These are phyloP conservation scores for Ceratitis capitata DNA, from an alignment of 1,140 invertebrate species.

Conservation along the genomic window DNA sequence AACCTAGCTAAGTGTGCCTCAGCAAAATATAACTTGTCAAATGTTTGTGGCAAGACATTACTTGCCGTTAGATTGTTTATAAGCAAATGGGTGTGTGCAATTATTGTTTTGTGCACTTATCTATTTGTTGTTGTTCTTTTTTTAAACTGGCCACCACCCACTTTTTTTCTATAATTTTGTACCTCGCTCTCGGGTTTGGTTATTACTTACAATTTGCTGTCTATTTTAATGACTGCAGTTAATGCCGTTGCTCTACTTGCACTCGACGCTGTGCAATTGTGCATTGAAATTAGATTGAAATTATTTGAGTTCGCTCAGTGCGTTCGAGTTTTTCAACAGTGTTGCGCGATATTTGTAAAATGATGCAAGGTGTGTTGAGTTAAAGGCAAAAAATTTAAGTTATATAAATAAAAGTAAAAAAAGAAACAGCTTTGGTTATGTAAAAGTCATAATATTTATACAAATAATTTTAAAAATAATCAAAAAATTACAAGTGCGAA, in stretches of 20 bases:
- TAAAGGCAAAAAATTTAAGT: too few species aligned
- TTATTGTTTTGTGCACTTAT: neutral
- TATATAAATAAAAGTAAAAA: too few species aligned
- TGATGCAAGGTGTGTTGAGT: conserved; percentile 29
- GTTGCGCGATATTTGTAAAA: conserved; percentile 42
- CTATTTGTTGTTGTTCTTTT: neutral
- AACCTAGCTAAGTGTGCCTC: neutral
- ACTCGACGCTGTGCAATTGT: neutral
- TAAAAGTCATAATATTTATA: too few species aligned
- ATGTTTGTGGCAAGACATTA: neutral
- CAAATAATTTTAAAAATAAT: too few species aligned
- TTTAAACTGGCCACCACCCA: too few species aligned
- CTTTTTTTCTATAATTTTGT: neutral
- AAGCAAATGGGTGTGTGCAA: neutral
- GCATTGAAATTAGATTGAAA: neutral
- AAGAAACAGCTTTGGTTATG: too few species aligned
- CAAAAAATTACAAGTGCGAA: too few species aligned
- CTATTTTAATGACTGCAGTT: neutral
- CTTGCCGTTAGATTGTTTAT: neutral
- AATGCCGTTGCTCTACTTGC: neutral
- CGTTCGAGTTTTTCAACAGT: conserved; percentile 36
- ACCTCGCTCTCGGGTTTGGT: neutral
- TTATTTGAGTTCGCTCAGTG: neutral
- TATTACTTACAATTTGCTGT: neutral
- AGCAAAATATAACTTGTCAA: neutral